phyloP scores from a whole-genome alignment of 2,113 vertebrate species.

The Mus pahari region DNA sequence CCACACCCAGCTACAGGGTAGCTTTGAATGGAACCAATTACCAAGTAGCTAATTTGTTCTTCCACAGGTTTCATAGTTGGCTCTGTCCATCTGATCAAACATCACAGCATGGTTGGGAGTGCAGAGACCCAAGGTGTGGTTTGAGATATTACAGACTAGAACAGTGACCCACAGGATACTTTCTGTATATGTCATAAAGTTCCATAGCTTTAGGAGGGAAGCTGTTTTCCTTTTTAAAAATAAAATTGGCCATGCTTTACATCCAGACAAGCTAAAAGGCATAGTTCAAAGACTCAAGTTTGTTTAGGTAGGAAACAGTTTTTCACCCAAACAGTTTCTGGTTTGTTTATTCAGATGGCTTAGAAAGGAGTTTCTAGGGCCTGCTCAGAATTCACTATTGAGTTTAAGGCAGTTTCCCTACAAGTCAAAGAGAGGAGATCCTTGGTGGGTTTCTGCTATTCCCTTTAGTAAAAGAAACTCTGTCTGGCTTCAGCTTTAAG shows the following conservation, averaged over 20 bases:
- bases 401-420: not conserved
- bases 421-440: not conserved
- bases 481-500: not conserved
- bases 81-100: not conserved
- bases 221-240: not conserved
- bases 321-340: conserved; percentile 4
- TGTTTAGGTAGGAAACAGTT: not conserved
- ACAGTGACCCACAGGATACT: not conserved
- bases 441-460: not conserved
- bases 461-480: not conserved
- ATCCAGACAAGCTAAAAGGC: not conserved
- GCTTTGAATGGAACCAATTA: not conserved
- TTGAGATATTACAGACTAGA: not conserved
- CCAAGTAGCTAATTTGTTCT: not conserved
- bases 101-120: not conserved
- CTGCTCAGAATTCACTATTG: not conserved
- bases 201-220: not conserved
- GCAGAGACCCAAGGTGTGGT: not conserved
- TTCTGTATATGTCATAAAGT: not conserved
- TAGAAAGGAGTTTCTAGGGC: not conserved
- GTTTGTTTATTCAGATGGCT: not conserved
- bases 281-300: not conserved
- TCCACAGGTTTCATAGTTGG: not conserved
- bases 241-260: not conserved
- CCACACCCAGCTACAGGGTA: not conserved